Evolutionary conservation across 2,113 vertebrate species (phyloP).

Genomic region (Morone chrysops): DNA sequence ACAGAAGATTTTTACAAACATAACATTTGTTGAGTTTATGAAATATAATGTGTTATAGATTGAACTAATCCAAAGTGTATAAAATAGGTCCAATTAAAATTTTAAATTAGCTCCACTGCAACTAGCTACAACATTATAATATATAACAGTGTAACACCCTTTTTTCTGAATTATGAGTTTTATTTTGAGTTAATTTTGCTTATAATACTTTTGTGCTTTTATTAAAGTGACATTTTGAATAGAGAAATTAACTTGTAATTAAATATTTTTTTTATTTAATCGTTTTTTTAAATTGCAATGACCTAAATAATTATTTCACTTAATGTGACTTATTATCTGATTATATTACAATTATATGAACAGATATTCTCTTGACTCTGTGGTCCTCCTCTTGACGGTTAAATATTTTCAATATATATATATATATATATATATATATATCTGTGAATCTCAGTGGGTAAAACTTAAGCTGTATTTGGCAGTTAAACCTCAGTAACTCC

Average conservation of each 20-base stretch:
- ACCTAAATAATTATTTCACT: not conserved
- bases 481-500: conserved; percentile 13
- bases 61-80: not conserved
- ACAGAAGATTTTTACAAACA: not conserved
- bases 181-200: not conserved
- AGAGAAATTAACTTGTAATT: not conserved
- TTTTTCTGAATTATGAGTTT: too few species aligned
- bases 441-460: not conserved
- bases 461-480: conserved; percentile 28
- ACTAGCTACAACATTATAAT: not conserved
- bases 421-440: not conserved
- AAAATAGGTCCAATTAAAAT: not conserved
- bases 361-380: not conserved
- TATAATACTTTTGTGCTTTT: not conserved
- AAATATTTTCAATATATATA: not conserved
- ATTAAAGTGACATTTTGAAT: not conserved
- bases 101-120: not conserved
- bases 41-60: not conserved
- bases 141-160: not conserved
- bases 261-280: not conserved
- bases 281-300: too few species aligned
- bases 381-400: not conserved
- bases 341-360: not conserved
- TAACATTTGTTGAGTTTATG: not conserved
- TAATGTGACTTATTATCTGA: not conserved